Evolutionary conservation across 1,140 invertebrate species (phyloP), one percentile per base, ranked within the genome.

Genomic region (Pseudomyrmex concolor): DNA sequence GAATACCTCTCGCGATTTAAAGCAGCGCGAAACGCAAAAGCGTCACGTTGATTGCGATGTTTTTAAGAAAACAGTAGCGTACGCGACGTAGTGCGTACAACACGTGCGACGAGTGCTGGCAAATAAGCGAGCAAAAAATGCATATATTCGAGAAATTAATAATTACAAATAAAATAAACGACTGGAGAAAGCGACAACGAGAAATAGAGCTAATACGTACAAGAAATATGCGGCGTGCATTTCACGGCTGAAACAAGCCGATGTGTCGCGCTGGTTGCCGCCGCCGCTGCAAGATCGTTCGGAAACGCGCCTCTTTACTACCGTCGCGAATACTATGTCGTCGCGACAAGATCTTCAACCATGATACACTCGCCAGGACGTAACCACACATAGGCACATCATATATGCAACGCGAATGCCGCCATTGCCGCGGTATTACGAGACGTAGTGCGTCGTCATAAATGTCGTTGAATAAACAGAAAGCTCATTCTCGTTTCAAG

Each of bases 391-490:
- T 12, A 50, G 10, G 48, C 1, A 12, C 0, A n/a, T 34, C n/a
- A 15, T 50, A 50, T 17, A 19, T 25, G 57, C 10, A 13, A 19
- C 45, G 34, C 51, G 63, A 12, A 68, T 78, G 64, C 13, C 25
- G 7, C 25, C 60, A 15, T n/a, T 13, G 63, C 4, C 12, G 45
- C 12, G 45, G 45, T n/a, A 60, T 25, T 22, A 67, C 54, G 83
- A 76, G 76, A 83, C 71, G 48, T 68, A 74, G 74, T 80, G 88
- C 89, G 34, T 34, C 34, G 34, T 34, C 34, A 34, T 7, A 92
- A 91, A 93, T 92, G 92, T 89, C 91, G 84, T 81, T 91, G 22
- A 91, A 90, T 74, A 89, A 90, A 50, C 90, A 83, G 68, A 91
- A 86, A 87, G 84, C 72, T 12, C 89, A 89, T 54, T 90, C 92